These are phyloP conservation scores for Pseudorectes ferrugineus DNA, from an alignment of 2,113 vertebrate genomes.

Conservation along the genomic window DNA sequence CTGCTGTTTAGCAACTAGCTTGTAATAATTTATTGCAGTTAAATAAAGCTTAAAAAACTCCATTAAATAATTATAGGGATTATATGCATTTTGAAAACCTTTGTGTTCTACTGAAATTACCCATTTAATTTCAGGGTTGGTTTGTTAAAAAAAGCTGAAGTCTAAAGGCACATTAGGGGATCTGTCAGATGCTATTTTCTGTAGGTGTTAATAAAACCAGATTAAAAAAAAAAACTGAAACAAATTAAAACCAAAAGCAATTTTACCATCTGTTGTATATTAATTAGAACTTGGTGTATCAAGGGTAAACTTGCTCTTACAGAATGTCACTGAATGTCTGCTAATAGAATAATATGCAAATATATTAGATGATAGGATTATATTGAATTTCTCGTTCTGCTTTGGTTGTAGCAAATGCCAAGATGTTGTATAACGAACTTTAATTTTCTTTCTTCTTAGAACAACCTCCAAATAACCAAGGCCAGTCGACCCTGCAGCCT, in stretches of 20 bases:
- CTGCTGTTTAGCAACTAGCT: slow-evolving; percentile 74
- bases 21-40: slow-evolving; percentile 78
- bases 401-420: slow-evolving; percentile 20
- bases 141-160: slow-evolving; percentile 74
- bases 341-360: slow-evolving; percentile 77
- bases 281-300: slow-evolving; percentile 76
- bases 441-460: slow-evolving; percentile 75
- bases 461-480: slow-evolving; percentile 86
- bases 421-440: slow-evolving; percentile 38
- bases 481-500: slow-evolving; percentile 89
- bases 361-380: slow-evolving; percentile 49
- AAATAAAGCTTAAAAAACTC: slow-evolving; percentile 78
- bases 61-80: slow-evolving; percentile 81
- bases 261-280: slow-evolving; percentile 83
- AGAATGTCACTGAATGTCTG: slow-evolving; percentile 73
- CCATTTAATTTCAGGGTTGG: slow-evolving; percentile 79
- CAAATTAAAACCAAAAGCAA: slow-evolving; percentile 79
- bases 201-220: slow-evolving; percentile 80
- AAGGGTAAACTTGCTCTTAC: slow-evolving; percentile 76
- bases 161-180: slow-evolving; percentile 70
- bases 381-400: slow-evolving; percentile 45
- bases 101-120: slow-evolving; percentile 73
- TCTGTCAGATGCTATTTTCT: slow-evolving; percentile 76
- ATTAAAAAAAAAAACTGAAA: slow-evolving; percentile 69
- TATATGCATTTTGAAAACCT: slow-evolving; percentile 73